Conservation (phyloP, 2,888 invertebrate genomes). For the Vandiemenella viatica region DNA sequence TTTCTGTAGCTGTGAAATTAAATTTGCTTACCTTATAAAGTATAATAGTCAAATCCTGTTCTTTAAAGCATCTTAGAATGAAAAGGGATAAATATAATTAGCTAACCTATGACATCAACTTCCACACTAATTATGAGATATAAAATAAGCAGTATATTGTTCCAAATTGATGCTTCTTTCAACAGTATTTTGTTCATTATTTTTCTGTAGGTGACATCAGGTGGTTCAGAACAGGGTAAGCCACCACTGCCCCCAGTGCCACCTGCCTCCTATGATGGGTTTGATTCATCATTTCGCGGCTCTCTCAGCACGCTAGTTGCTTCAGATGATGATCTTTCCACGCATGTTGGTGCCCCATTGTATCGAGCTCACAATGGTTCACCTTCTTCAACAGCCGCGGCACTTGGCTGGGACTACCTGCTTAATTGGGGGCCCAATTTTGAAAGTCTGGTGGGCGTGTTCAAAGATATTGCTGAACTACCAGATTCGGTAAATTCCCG, state of each 20-base stretch:
- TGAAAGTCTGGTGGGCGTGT: slow-evolving; percentile 87
- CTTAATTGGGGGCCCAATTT: slow-evolving; percentile 95
- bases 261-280: slow-evolving; percentile 67
- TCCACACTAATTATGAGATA: too few species aligned
- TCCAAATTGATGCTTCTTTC: too few species aligned
- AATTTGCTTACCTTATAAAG: too few species aligned
- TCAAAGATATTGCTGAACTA: slow-evolving; percentile 88
- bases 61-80: too few species aligned
- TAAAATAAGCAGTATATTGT: too few species aligned
- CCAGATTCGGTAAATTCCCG: slow-evolving; percentile 67
- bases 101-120: too few species aligned
- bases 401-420: slow-evolving; percentile 85
- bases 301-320: slow-evolving; percentile 87
- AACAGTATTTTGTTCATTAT: too few species aligned
- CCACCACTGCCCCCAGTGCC: slow-evolving; percentile 53
- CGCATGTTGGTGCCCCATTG: slow-evolving; percentile 60
- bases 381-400: slow-evolving; percentile 49
- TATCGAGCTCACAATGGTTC: slow-evolving; percentile 69
- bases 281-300: slow-evolving; percentile 86
- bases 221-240: slow-evolving; percentile 41
- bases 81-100: too few species aligned
- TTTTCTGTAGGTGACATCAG: too few species aligned
- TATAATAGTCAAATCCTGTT: too few species aligned
- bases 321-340: slow-evolving; percentile 77
- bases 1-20: too few species aligned